These are phyloP conservation scores for Palaemon carinicauda DNA, from an alignment of 1,140 invertebrate genomes.

Conservation along the genomic window DNA sequence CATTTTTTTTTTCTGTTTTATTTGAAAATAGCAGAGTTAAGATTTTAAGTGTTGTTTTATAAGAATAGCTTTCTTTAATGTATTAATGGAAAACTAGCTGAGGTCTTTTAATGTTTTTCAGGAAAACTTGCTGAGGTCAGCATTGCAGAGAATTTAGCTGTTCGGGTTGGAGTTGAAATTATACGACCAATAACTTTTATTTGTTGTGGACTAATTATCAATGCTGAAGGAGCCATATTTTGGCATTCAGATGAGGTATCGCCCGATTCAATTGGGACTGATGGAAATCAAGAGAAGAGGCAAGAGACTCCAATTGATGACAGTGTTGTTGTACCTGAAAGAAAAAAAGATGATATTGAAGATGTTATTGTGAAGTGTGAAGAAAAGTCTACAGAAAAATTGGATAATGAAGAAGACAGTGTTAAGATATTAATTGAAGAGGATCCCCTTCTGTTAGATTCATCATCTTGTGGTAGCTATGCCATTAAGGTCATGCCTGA, in stretches of 20 bases:
- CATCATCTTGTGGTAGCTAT: not conserved
- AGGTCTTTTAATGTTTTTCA: slow-evolving; percentile 7
- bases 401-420: slow-evolving; percentile 12
- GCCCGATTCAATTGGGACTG: slow-evolving; percentile 2
- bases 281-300: not conserved
- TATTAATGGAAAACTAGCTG: too few relatives aligned
- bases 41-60: too few relatives aligned
- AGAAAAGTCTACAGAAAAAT: not conserved
- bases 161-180: not conserved
- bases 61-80: too few relatives aligned
- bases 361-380: slow-evolving; percentile 38
- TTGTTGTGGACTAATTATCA: slow-evolving; percentile 32
- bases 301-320: not conserved
- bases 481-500: not conserved
- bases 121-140: slow-evolving; percentile 27
- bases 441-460: slow-evolving; percentile 35
- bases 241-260: slow-evolving; percentile 33
- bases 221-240: slow-evolving; percentile 21
- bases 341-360: not conserved
- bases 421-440: slow-evolving; percentile 13
- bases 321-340: not conserved
- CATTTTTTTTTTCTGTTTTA: too few relatives aligned
- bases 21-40: too few relatives aligned
- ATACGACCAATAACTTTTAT: slow-evolving; percentile 12
- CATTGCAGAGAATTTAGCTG: slow-evolving; percentile 1